Base-by-base conservation (phyloP, 2,888 invertebrate species). In the Ormyrus nitidulus region DNA sequence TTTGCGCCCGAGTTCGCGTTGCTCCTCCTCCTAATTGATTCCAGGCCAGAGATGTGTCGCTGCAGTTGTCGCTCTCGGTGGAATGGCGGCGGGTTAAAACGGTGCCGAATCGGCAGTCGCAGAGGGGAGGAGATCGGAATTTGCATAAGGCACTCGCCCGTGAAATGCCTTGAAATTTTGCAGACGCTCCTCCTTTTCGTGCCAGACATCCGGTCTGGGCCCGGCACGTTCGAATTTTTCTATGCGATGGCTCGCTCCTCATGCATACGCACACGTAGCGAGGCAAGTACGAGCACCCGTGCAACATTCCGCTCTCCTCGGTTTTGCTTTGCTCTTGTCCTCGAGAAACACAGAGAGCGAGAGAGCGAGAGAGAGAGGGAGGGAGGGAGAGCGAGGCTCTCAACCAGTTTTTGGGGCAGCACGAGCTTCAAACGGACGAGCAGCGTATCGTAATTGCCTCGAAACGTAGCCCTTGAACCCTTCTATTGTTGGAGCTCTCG, bases 341-440 rank as follows among this genome's bases (percentile, higher is more conserved):
- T 53, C 56, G 34, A 34, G 34, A 34, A 34, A 34, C 34, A 34
- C 34, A 34, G 4, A 34, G 2, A 34, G 34, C 2, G 34, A 34
- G 34, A 34, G 4, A 34, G 3, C 0, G 34, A 34, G 34, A 34
- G 3, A 4, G 34, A 3, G 34, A 34, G 34, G 1, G 19, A 19
- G 19, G 19, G 19, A 19, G 34, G 34, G 34, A 4, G 34, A 34
- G 44, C 65, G 56, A 54, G 66, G n/a, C 64, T 61, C 65, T 61
- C 75, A 65, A 77, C 71, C 77, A 56, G 71, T 65, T 77, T 71
- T 70, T 51, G 62, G 77, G 70, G 46, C 58, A 66, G 44, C 10
- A 59, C 54, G 53, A 44, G 34, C 34, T 34, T 13, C 69, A 9
- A 46, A 65, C 2, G n/a, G 56, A 48, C 10, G 53, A 19, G 53